Conservation (phyloP, 2,113 vertebrate species). For the Hylia prasina region DNA sequence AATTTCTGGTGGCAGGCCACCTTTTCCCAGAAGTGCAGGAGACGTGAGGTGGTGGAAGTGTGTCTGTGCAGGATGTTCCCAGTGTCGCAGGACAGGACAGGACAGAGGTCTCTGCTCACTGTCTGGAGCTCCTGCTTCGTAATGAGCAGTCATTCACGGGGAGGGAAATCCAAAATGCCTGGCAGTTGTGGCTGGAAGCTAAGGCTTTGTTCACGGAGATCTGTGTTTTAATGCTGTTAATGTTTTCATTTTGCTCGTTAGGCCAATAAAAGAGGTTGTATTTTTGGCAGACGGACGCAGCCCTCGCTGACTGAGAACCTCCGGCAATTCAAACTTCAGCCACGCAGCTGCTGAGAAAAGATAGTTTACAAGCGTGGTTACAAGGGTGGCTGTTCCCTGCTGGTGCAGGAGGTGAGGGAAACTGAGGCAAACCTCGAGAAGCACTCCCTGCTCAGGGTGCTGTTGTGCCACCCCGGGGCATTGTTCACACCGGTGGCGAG, state of each 20-base stretch:
- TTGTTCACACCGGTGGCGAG: neutral
- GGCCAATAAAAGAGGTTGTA: slow-evolving; percentile 14
- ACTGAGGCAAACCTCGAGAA: neutral
- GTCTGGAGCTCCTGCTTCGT: neutral
- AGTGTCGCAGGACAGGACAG: neutral
- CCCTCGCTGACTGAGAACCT: neutral
- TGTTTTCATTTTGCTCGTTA: slow-evolving; percentile 11
- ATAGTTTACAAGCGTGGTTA: neutral
- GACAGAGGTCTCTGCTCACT: neutral
- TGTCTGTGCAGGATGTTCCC: fast-evolving
- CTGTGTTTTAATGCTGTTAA: neutral
- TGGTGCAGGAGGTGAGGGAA: neutral
- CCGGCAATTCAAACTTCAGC: neutral
- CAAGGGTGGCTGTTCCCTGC: neutral
- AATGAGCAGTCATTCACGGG: neutral
- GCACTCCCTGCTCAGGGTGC: neutral
- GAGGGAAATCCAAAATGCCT: neutral
- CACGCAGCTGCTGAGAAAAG: neutral
- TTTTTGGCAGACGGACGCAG: neutral
- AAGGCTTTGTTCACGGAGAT: neutral
- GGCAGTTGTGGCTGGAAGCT: neutral
- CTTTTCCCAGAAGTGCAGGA: neutral
- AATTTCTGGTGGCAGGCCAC: neutral
- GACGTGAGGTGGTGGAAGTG: neutral
- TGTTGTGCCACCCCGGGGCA: fast-evolving